phyloP scores from a whole-genome alignment of 1,140 invertebrate genomes.

The Magallana angulata region DNA sequence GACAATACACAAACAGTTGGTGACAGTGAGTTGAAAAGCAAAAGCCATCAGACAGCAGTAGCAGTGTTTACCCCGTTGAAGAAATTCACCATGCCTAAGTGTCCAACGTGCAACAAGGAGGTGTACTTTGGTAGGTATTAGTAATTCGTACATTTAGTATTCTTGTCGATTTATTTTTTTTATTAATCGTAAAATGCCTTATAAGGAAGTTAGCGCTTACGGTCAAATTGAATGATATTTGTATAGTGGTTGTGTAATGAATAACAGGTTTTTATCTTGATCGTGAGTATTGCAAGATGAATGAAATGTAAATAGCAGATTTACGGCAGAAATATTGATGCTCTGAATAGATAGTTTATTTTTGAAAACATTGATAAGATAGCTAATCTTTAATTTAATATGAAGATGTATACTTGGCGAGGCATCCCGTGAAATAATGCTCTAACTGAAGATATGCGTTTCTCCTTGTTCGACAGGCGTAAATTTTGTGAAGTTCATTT shows the following conservation, averaged over 20 bases:
- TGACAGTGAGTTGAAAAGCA: neutral
- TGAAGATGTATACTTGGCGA: slow-evolving; percentile 14
- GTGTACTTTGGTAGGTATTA: slow-evolving; percentile 52
- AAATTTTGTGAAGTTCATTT: neutral
- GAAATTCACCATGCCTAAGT: slow-evolving; percentile 50
- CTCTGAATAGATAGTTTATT: neutral
- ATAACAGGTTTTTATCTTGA: neutral
- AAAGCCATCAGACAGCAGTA: too few relatives aligned
- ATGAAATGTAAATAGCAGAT: slow-evolving; percentile 15
- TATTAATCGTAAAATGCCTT: neutral
- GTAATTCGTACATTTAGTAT: neutral
- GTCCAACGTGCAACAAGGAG: slow-evolving; percentile 51
- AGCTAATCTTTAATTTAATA: slow-evolving; percentile 5
- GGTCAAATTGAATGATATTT: neutral
- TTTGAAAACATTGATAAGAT: slow-evolving; percentile 5
- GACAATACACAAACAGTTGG: neutral
- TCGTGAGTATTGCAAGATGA: neutral
- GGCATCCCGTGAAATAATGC: neutral
- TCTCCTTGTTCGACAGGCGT: neutral
- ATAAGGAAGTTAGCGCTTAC: neutral
- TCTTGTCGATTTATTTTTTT: neutral
- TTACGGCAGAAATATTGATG: slow-evolving; percentile 1
- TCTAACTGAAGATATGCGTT: neutral
- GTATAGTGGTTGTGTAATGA: neutral
- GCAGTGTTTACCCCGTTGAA: neutral